phyloP scores from a whole-genome alignment of 2,888 invertebrate species.

The Allolobophora icterica region DNA sequence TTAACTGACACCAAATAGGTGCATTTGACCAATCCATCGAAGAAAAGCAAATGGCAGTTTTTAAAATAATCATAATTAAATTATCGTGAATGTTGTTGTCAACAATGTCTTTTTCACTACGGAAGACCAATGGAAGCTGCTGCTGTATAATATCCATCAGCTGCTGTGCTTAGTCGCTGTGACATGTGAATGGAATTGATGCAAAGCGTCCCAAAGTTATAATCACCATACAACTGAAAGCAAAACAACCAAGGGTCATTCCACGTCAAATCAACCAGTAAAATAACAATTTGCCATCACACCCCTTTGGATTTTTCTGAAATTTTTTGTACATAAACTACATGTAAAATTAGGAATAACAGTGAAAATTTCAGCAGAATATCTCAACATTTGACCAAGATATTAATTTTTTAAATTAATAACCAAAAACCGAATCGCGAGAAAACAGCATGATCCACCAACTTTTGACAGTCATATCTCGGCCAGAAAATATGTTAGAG shows the following conservation, averaged over 20 bases:
- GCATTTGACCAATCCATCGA: not conserved
- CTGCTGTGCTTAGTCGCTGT: constrained; percentile 12
- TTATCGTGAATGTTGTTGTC: not conserved
- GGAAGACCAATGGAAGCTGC: not conserved
- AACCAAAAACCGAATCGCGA: too few species aligned
- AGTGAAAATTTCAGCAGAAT: too few species aligned
- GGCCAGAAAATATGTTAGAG: too few species aligned
- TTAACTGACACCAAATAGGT: not conserved
- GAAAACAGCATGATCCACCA: too few species aligned
- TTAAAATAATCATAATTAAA: not conserved
- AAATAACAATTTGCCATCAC: too few species aligned
- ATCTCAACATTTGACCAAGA: too few species aligned
- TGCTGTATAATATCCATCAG: constrained; percentile 25
- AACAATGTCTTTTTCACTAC: not conserved
- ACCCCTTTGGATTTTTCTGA: too few species aligned
- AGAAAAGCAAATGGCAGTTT: not conserved
- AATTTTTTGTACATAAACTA: too few species aligned
- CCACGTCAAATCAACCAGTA: too few species aligned
- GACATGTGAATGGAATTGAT: constrained; percentile 24
- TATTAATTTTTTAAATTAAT: too few species aligned
- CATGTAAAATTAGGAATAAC: too few species aligned
- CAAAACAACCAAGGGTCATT: not conserved
- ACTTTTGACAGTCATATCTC: too few species aligned
- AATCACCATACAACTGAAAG: constrained; percentile 30
- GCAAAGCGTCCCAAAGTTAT: constrained; percentile 22